Base-by-base conservation (phyloP, 2,797 vertebrate genomes). In the Pteropus rufus region DNA sequence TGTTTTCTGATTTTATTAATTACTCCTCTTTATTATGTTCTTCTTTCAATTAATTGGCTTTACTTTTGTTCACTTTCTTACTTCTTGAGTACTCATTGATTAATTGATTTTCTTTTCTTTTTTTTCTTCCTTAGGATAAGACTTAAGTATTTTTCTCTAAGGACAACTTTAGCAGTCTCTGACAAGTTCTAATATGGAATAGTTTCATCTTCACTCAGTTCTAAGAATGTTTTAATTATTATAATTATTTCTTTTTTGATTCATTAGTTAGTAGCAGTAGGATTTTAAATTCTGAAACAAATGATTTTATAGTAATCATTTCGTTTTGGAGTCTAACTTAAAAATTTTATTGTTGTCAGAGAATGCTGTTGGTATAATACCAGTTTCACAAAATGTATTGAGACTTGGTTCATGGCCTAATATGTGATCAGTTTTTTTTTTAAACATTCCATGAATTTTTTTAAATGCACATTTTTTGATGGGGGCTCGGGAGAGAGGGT, bases 221-320 rank as follows among this genome's bases (percentile, higher is more conserved):
- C 73, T 72, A 89, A 85, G 41, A 91, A 46, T 72, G 31, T 64
- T 81, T 9, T 82, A 49, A 31, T 54, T 70, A 80, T 60, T 58
- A 67, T 60, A 62, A 90, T 89, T 84, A 26, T 92, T 96, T 81
- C 84, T 91, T 87, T 39, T 69, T 91, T 91, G 69, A 82, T 64
- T 91, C n/a, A n/a, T 93, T 84, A 75, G 52, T 65, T 89, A 93
- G 62, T 62, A 92, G 49, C 67, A 83, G 7, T 95, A 10, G 80
- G 34, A 65, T 91, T 89, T 96, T 90, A 91, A 93, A 82, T 94
- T 84, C 6, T 19, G 7, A 93, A 89, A 54, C 64, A 18, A 92
- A 65, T 96, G 52, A 95, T 12, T 76, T 75, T 97, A 88, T 76
- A 58, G 7, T 87, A 84, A 72, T 80, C 73, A 58, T 93, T 93